Percentiles rank a stretch among this genome's conserved stretches.
phyloP scores from a whole-genome alignment of 2,888 invertebrate genomes.

The Temnothorax unifasciatus region DNA sequence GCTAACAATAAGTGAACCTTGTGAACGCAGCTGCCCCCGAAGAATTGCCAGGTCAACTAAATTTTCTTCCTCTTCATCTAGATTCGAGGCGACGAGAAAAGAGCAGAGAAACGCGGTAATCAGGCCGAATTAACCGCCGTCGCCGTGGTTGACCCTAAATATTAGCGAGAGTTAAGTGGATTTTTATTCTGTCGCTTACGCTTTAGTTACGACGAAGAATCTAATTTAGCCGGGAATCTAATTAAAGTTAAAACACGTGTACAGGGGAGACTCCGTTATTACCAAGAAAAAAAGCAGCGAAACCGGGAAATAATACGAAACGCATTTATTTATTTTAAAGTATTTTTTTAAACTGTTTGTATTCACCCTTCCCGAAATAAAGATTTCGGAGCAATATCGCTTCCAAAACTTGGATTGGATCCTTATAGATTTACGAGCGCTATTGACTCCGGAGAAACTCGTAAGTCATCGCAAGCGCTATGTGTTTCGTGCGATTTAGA shows the following conservation, averaged over 20 bases:
- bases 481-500: neutral
- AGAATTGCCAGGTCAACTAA: conserved; percentile 28
- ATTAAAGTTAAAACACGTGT: neutral
- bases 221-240: neutral
- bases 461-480: no score
- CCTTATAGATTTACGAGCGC: no score
- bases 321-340: neutral
- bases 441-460: no score
- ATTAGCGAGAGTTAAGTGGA: conserved; percentile 17
- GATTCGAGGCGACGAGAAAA: conserved; percentile 11
- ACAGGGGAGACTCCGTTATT: neutral
- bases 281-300: neutral
- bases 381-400: neutral
- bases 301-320: neutral
- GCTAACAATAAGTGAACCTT: neutral
- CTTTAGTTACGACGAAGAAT: neutral
- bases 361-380: neutral
- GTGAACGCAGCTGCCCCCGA: neutral
- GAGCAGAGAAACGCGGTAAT: conserved; percentile 34
- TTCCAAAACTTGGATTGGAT: conserved; percentile 2
- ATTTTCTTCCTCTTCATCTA: conserved; percentile 34
- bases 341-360: neutral
- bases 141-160: conserved; percentile 13
- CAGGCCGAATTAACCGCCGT: conserved; percentile 25
- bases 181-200: conserved; percentile 1